Evolutionary conservation across 2,113 vertebrate genomes (phyloP), one percentile per base, ranked within the genome.

Genomic region (Syngnathus typhle): DNA sequence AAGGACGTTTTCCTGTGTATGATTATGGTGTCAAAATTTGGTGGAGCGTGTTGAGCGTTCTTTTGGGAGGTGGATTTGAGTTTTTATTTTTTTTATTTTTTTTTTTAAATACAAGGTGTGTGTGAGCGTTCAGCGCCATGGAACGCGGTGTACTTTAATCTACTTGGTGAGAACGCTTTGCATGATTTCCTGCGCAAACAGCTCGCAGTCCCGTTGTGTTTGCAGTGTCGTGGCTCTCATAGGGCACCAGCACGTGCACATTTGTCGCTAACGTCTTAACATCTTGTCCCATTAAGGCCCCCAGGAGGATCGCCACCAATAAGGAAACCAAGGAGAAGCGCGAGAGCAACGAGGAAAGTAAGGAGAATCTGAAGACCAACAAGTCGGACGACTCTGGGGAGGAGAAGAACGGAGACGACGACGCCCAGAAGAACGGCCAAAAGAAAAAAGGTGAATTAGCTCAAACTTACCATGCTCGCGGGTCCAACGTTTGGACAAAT

Each of bases 361-460:
- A 98, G 80, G 97, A 99, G 83, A 99, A 96, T 83, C 93, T 93
- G 52, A 98, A 95, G 89, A 89, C 94, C 70, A 58, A 27, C 13
- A 96, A 94, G 84, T 98, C 95, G 0, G 97, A 98, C 36, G 97
- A 98, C 79, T 98, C 97, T 0, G 96, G 95, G 65, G 96, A 99
- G 70, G 97, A 99, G 81, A 98, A 96, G 84, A 99, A 97, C 3
- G 92, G 94, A 0, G 95, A 98, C 0, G 95, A 98, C 18, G 96
- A 98, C 75, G 90, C 92, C 59, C 95, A 96, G 85, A 95, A 93
- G 85, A 94, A 94, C 0, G 91, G 93, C 0, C 93, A 96, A 56
- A 96, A 94, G 88, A 99, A 95, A 82, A 97, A 95, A 94, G 96
- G 96, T 96, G 80, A 82, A 52, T 13, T 6, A 9, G 27, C 27